Percentiles rank a stretch among this genome's conserved stretches.
phyloP scores from a whole-genome alignment of 2,113 vertebrate genomes.

The Cepphus grylle region DNA sequence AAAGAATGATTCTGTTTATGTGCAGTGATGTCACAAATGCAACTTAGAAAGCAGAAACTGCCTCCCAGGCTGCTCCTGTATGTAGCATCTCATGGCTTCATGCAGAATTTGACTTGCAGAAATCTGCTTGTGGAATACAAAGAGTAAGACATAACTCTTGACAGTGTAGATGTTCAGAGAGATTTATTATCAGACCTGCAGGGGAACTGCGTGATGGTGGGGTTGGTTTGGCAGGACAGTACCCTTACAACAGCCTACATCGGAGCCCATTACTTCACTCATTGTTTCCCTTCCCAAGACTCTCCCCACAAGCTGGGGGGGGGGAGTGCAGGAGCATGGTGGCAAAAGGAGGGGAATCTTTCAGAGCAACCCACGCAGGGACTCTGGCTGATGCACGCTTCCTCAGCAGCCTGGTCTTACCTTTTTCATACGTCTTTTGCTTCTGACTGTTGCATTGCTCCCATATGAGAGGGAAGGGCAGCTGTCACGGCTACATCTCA shows the following conservation, averaged over 20 bases:
- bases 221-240: not conserved
- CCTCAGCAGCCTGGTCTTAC: not conserved
- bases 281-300: not conserved
- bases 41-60: not conserved
- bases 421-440: not conserved
- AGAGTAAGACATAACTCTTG: not conserved
- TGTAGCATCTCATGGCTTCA: not conserved
- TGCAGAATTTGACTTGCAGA: constrained; percentile 7
- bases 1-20: not conserved
- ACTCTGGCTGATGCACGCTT: not conserved
- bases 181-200: not conserved
- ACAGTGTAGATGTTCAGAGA: not conserved
- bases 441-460: not conserved
- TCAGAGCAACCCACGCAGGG: not conserved
- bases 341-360: not conserved
- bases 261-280: not conserved
- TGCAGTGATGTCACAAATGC: not conserved
- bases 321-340: not conserved
- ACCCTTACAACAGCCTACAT: not conserved
- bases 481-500: not conserved
- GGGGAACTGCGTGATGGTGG: not conserved
- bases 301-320: not conserved
- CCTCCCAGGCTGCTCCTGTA: not conserved
- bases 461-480: not conserved
- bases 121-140: not conserved